Evolutionary conservation across 2,888 invertebrate genomes (phyloP), one percentile per base, ranked within the genome.

Genomic region (Onchidella celtica): DNA sequence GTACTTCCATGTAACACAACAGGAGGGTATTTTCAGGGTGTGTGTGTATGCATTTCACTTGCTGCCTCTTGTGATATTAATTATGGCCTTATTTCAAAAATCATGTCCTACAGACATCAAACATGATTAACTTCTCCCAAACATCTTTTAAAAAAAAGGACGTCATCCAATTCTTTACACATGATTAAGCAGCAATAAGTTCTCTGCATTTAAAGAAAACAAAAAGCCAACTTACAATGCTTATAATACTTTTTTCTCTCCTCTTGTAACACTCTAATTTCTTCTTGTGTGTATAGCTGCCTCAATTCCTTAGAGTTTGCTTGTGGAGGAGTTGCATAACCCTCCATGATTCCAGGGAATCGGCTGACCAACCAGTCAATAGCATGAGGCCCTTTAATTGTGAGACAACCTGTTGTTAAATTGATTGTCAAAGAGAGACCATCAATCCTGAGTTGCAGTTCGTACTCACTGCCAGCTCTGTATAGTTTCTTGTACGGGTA

Each of bases 301-400:
- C 21, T 34, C 24, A 70, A 32, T 32, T 36, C 68, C 34, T 81
- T 34, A 24, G 55, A 55, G 17, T 24, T 17, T 17, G 14, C n/a
- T 61, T 4, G 21, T 2, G 83, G 79, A 24, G 83, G 81, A 0
- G 83, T 80, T 74, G 87, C 88, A 84, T 88, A 91, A 11, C 86
- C 83, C 11, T 88, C 86, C 80, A 92, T 81, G 2, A 92, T 83
- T 11, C 81, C 82, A 27, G 82, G 82, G 74, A 91, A 90, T 24
- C 85, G 76, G 36, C 85, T 85, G 27, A 86, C 81, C 84, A 91
- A 91, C 92, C 91, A 92, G 72, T 91, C 89, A 24, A 90, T 85
- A 0, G 89, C 89, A 81, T 87, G 87, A 11, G 78, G 55, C 1
- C 92, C 91, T 47, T 87, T 83, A 6, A 92, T 84, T 66, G 80